A percentile compares a stretch with the other conserved stretches of the same genome.
These are phyloP conservation scores for Uromys caudimaculatus DNA, from an alignment of 2,797 vertebrate genomes.

Conservation along the genomic window DNA sequence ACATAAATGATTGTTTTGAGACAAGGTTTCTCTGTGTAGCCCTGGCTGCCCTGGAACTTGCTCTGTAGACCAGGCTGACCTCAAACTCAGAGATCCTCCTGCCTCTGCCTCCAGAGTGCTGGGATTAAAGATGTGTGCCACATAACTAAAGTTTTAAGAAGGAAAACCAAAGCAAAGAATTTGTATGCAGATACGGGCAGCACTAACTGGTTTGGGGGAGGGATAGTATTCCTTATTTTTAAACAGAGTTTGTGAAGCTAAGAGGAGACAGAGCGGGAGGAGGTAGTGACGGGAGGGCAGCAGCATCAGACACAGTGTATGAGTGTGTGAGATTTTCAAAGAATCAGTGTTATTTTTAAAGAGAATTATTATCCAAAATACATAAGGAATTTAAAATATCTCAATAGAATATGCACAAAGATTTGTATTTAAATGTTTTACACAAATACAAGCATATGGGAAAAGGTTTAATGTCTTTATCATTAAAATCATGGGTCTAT, in stretches of 20 bases:
- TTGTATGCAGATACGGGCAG: not conserved
- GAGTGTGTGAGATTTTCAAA: not conserved
- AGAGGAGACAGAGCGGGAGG: not conserved
- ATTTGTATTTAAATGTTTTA: not conserved
- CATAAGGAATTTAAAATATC: constrained; percentile 10
- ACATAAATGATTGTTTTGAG: not conserved
- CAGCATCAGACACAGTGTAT: not conserved
- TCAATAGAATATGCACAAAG: not conserved
- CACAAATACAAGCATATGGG: not conserved
- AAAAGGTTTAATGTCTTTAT: constrained; percentile 57
- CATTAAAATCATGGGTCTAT: constrained; percentile 45
- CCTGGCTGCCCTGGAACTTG: not conserved
- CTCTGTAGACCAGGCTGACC: not conserved
- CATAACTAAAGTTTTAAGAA: not conserved
- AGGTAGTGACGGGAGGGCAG: too few relatives aligned
- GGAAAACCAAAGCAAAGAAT: not conserved
- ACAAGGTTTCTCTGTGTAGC: not conserved
- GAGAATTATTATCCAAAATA: not conserved
- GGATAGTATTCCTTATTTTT: not conserved
- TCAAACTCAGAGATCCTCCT: not conserved
- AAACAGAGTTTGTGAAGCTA: not conserved
- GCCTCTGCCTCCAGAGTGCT: not conserved
- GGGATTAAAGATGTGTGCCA: not conserved
- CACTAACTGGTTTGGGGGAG: not conserved
- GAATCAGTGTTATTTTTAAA: not conserved